Evolutionary conservation across 2,113 vertebrate genomes (phyloP), one percentile per base, ranked within the genome.

Genomic region (Trogon melanurus): DNA sequence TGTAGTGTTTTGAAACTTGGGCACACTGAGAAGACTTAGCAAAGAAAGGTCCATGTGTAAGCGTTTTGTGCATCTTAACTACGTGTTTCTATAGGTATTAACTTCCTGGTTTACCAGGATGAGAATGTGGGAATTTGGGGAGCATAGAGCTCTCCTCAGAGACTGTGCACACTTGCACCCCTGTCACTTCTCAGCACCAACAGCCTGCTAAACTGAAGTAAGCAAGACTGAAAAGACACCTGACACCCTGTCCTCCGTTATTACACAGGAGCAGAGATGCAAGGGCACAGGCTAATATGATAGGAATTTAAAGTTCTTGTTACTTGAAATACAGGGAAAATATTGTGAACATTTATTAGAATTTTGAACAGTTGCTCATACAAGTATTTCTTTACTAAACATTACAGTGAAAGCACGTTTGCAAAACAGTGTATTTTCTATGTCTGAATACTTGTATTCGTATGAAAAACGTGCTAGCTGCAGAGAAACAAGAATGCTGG

Each of bases 121-220:
- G 15, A 54, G 11, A n/a, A 3, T 36, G 17, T 14, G 6, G 19
- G 54, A 41, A 41, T 85, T 21, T 66, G 29, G 27, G 19, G 16
- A 75, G 15, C 8, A 5, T 16, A 82, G 12, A 23, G 19, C 44
- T 70, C 13, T 64, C 85, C 30, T 82, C 45, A 73, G 79, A 54
- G 45, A 29, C 8, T 34, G 34, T 1, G 4, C 3, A 1, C 56
- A 19, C 7, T 79, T 36, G 4, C 4, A 11, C 17, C 10, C 34
- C 54, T 23, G 6, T 58, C 9, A 62, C 26, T 67, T 66, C 44
- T 72, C 11, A 73, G 48, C 25, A 64, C 2, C 44, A 85, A 32
- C 29, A 56, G 12, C 47, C 14, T 61, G 23, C 10, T 75, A 38
- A 73, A 13, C 22, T 71, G 47, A 47, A 72, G 25, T 1, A 67